Base-by-base conservation (phyloP, 2,797 vertebrate genomes). In the Varecia variegata region DNA sequence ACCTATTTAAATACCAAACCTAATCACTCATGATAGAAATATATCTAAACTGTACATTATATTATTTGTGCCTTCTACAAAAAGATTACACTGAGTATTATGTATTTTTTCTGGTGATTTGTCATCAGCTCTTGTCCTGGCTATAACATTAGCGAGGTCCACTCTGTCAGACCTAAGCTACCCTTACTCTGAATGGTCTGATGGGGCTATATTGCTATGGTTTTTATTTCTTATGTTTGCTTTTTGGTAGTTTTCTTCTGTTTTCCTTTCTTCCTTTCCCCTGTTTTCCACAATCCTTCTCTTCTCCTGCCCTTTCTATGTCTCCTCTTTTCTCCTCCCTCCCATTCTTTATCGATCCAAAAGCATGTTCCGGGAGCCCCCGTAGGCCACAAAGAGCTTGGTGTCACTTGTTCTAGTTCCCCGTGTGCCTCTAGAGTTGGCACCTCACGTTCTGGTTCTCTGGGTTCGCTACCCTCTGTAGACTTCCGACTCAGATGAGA, bases 21-120 rank as follows among this genome's bases (percentile, higher is more conserved):
- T 71, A 65, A 73, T 54, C 62, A 62, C 38, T 87, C 50, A 40
- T 30, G 30, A 76, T 38, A 76, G 56, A 96, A 80, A 23, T 77
- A 20, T 20, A 67, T 86, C 60, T 79, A 73, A 92, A 90, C 67
- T 25, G 3, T 9, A 21, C 30, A 77, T 60, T 47, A 13, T 67
- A 23, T 81, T 67, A 25, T 47, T 77, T 7, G 12, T 14, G 43
- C 18, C 79, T 94, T 73, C 52, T 52, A 25, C n/a, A 38, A n/a
- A 94, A 60, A 56, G 17, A 47, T 40, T 8, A 54, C 52, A 8
- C 30, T 11, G 27, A 20, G 38, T 65, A 27, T 56, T 18, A 47
- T n/a, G 58, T 54, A 14, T n/a, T n/a, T 83, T 18, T 45, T 25
- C 45, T 54, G 30, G 50, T 77, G 68, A 50, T 35, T 27, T 80